Evolutionary conservation across 2,113 vertebrate genomes (phyloP), one percentile per base, ranked within the genome.

Genomic region (Myiozetetes cayanensis): DNA sequence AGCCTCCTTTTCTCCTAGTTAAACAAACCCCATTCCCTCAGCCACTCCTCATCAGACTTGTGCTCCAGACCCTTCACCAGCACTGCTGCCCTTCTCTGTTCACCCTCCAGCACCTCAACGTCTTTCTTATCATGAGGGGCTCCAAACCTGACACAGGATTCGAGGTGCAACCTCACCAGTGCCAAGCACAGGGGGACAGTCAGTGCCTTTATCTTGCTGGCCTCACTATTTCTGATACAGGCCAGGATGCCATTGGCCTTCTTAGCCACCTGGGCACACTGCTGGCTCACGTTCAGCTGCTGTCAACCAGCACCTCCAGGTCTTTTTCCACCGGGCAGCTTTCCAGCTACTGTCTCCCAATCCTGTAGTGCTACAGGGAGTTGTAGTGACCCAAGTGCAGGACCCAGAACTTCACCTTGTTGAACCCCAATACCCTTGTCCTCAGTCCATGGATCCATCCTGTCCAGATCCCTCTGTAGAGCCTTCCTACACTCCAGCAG

Each of bases 91-190:
- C 31, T 80, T 37, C 25, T 73, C 67, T 50, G 31, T 14, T 58
- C 35, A 15, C 6, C 6, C 18, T 58, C 31, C 50, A 66, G 59
- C 50, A 50, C 18, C 27, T 44, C 50, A 7, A 13, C 16, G 31
- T 37, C 35, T 44, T n/a, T 39, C 12, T 30, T 73, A 35, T 18
- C 43, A 35, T 1, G 6, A 44, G 47, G 3, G 25, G 3, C 59
- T 31, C 67, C 35, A 49, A 65, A 22, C 9, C 6, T 6, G 14
- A 35, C 50, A 37, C 7, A 33, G 49, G 14, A 31, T 35, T 5
- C 0, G 1, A 58, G 18, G 14, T 28, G 18, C 16, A 8, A 27
- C 27, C 52, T 44, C 27, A 50, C 6, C 1, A 66, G 12, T 5
- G 50, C 43, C 12, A 5, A 56, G 9, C 33, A 49, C 9, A 2